A percentile compares a stretch with the other conserved stretches of the same genome.
These are phyloP conservation scores for Calliopsis andreniformis DNA, from an alignment of 1,140 invertebrate species.

Conservation along the genomic window DNA sequence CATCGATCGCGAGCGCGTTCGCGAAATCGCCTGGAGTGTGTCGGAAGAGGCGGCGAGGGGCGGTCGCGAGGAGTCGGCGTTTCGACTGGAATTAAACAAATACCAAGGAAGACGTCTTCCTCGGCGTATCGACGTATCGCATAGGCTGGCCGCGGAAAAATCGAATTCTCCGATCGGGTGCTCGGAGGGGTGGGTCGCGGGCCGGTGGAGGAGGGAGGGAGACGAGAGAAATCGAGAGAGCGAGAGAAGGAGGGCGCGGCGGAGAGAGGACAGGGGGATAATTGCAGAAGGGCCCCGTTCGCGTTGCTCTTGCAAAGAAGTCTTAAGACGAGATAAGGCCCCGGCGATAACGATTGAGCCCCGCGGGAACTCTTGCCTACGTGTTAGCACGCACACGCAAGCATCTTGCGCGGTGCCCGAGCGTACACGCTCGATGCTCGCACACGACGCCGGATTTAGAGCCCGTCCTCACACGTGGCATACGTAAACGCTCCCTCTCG, in stretches of 20 bases:
- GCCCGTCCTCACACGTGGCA: constrained; percentile 43
- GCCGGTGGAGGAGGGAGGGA: constrained; percentile 10
- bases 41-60: too few relatives aligned
- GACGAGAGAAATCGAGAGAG: not conserved
- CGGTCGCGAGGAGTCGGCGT: too few relatives aligned
- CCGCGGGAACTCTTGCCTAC: constrained; percentile 76
- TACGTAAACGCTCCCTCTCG: constrained; percentile 33
- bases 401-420: constrained; percentile 1
- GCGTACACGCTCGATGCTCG: constrained; percentile 36
- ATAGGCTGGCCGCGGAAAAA: constrained; percentile 54
- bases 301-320: constrained; percentile 75
- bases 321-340: constrained; percentile 76
- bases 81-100: constrained; percentile 41
- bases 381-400: constrained; percentile 63
- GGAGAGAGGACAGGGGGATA: constrained; percentile 70
- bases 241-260: constrained; percentile 45
- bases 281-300: constrained; percentile 74
- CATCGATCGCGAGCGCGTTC: too few relatives aligned
- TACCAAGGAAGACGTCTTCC: constrained; percentile 22
- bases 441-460: constrained; percentile 55
- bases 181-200: not conserved
- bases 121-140: constrained; percentile 35
- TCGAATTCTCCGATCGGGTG: constrained; percentile 64
- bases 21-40: too few relatives aligned
- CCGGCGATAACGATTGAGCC: constrained; percentile 77